A percentile compares a stretch with the other conserved stretches of the same genome.
Evolutionary conservation across 1,140 invertebrate genomes (phyloP).

Genomic region (Adelges cooleyi): DNA sequence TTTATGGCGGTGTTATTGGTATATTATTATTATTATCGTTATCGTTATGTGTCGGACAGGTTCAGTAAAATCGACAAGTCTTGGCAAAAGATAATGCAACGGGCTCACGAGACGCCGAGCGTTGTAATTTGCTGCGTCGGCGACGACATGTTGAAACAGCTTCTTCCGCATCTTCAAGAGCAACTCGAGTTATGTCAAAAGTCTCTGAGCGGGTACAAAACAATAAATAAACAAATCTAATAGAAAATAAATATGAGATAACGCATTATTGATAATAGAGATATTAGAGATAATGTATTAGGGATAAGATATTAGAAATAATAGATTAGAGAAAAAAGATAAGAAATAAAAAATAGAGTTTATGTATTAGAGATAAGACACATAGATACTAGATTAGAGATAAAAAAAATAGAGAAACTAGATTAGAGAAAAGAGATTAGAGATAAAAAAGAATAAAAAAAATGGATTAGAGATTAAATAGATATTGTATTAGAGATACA

Average conservation of each 20-base stretch:
- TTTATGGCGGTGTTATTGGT: neutral
- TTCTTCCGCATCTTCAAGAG: constrained; percentile 90
- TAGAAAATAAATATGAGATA: too few relatives aligned
- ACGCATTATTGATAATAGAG: too few relatives aligned
- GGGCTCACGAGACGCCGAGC: constrained; percentile 86
- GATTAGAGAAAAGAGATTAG: too few relatives aligned
- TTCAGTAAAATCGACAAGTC: constrained; percentile 96
- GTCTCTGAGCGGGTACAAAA: constrained; percentile 83
- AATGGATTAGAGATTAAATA: neutral
- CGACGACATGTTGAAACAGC: constrained; percentile 82
- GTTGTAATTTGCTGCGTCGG: constrained; percentile 92
- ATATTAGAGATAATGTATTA: neutral
- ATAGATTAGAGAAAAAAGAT: too few relatives aligned
- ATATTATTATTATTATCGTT: neutral
- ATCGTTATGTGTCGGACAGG: constrained; percentile 36
- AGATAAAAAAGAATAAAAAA: too few relatives aligned
- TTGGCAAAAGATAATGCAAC: constrained; percentile 96
- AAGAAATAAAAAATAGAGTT: too few relatives aligned
- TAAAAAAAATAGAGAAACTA: too few relatives aligned
- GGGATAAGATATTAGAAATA: too few relatives aligned
- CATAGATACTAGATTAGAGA: too few relatives aligned
- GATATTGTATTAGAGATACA: neutral
- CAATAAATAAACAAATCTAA: too few relatives aligned
- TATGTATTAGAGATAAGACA: too few relatives aligned
- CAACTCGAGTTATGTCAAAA: constrained; percentile 94